Base-by-base conservation (phyloP, 1,140 invertebrate genomes). In the Dendrolimus punctatus region DNA sequence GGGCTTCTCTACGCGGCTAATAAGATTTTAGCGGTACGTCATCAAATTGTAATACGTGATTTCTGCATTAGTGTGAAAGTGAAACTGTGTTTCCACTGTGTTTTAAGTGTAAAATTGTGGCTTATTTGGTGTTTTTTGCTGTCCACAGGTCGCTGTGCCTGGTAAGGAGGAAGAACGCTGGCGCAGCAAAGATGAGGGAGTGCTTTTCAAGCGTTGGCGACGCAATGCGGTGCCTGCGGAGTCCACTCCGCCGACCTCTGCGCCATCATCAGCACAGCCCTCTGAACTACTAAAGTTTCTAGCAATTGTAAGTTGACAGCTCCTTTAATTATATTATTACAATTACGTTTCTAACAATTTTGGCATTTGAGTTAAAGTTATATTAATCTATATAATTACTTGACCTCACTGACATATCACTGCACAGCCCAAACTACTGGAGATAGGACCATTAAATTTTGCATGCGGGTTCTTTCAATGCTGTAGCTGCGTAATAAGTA, bases 11-110 rank as follows among this genome's bases (percentile, higher is more conserved):
- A 85, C 64, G 80, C 82, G 62, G 80, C 82, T 56, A 81, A 86
- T 72, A 86, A 81, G 75, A 76, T 86, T 64, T 66, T 86, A 74
- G 77, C 82, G 82, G 82, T 86, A 86, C 79, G 82, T 85, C 68
- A 71, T 66, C 63, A 50, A 44, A 58, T 55, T 70, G 77, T 76
- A 72, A 47, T 50, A 55, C 56, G 67, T 70, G 68, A 40, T 61
- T 45, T 62, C 50, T 62, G 58, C 23, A 51, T 51, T 65, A 53
- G 53, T 73, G 62, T 65, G 66, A 57, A 70, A 71, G 75, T 76
- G 73, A 68, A 62, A 52, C 51, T 37, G 10, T 62, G 42, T 56
- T 60, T 53, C 49, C 53, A 46, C 50, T 71, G 75, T 69, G 55
- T 55, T 53, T 58, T 55, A 55, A 68, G 57, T 66, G 55, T 57